Base-by-base conservation (phyloP, 2,888 invertebrate genomes). In the Halictus ligatus region DNA sequence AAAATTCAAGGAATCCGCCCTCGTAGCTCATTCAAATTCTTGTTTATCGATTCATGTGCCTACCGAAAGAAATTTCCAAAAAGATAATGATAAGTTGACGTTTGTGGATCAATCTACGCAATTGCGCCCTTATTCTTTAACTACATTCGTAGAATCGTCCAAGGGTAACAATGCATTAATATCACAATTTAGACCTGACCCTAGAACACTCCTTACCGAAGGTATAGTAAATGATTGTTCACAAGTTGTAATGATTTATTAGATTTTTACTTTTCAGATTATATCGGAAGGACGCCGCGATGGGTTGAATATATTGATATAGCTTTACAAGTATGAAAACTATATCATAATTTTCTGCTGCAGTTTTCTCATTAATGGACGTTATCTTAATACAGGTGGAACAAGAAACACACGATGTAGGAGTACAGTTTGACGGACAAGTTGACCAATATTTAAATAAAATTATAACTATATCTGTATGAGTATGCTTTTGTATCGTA, bases 21-120 rank as follows among this genome's bases (percentile, higher is more conserved):
- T 85, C 10, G 8, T 43, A n/a, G 75, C 78, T 79, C 74, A 58
- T 43, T 78, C 82, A 25, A 79, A 88, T 60, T 84, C 87, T 25
- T 88, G 71, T 69, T 80, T 91, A n/a, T 86, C 88, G 6, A 81
- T 91, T 73, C 81, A 78, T 64, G 25, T 86, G 72, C 81, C 74
- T 25, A 29, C 73, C 13, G 60, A 64, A 69, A 50, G 25, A 54
- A 29, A 79, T 72, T 64, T 64, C 8, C 29, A 50, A 43, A 54
- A 60, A 48, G 35, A 15, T 8, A 69, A 60, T n/a, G 25, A 85
- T 13, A 35, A 15, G 50, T 29, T 60, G n/a, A 15, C 29, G 43
- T 21, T n/a, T 29, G 29, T 60, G 13, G 71, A 77, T 43, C 77
- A 71, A 77, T 40, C 40, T 6, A 54, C 58, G 50, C 79, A 73